Evolutionary conservation across 2,888 invertebrate genomes (phyloP).

Genomic region (Chymomyza procnemis): DNA sequence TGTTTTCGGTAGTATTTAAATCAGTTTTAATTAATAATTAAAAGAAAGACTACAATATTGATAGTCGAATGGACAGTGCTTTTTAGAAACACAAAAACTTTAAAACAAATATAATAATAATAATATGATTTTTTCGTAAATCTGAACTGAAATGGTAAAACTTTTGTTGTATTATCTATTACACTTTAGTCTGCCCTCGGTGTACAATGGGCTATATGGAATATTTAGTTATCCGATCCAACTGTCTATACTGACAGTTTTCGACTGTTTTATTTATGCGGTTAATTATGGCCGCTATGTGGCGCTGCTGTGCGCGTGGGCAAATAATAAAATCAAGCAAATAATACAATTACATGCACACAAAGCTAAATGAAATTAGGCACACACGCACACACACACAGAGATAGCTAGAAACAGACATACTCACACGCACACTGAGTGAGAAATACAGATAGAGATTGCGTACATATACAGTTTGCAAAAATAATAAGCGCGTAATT

Average conservation of each 20-base stretch:
- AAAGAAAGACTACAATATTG: too few species aligned
- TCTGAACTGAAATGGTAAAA: too few species aligned
- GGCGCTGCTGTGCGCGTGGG: constrained; percentile 26
- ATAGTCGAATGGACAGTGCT: too few species aligned
- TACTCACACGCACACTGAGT: neutral
- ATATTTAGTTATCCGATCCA: neutral
- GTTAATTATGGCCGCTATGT: constrained; percentile 61
- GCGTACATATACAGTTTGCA: constrained; percentile 46
- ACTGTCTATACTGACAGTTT: constrained; percentile 38
- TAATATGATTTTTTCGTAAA: too few species aligned
- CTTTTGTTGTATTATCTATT: too few species aligned
- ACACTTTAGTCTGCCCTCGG: too few species aligned
- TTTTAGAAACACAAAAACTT: too few species aligned
- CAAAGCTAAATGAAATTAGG: constrained; percentile 69
- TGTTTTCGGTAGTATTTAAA: too few species aligned
- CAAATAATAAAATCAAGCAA: constrained; percentile 68
- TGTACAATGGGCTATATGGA: too few species aligned
- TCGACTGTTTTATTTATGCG: constrained; percentile 70
- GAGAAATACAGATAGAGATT: constrained; percentile 11
- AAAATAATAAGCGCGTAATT: constrained; percentile 73
- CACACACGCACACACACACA: constrained; percentile 15
- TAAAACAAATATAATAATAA: too few species aligned
- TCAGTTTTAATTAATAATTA: too few species aligned
- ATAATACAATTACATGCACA: constrained; percentile 69
- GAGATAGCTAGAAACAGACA: constrained; percentile 14